phyloP scores from a whole-genome alignment of 2,888 invertebrate species.

The Lamellibrachia satsuma region DNA sequence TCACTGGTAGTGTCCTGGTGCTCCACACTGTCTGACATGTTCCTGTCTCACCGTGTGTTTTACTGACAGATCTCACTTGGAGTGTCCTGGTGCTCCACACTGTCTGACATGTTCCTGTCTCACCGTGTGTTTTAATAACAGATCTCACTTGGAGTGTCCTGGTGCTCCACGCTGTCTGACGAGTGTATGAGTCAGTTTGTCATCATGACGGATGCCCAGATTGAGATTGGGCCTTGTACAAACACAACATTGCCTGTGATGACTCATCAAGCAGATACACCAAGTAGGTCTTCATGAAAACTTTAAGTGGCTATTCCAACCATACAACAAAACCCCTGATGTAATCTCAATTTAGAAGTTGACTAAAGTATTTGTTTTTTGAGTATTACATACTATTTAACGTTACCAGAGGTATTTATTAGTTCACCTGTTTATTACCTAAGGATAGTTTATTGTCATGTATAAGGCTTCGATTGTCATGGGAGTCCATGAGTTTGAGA shows the following conservation, averaged over 20 bases:
- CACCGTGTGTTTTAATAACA: background rate
- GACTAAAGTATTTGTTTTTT: background rate
- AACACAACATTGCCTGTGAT: background rate
- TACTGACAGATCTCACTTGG: too few species aligned
- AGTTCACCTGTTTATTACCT: too few species aligned
- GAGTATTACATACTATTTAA: too few species aligned
- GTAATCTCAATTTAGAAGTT: background rate
- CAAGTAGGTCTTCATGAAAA: background rate
- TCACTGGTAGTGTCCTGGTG: too few species aligned
- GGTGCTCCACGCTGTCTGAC: background rate
- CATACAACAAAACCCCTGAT: background rate
- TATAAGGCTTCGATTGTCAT: too few species aligned
- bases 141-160: background rate
- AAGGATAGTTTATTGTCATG: too few species aligned
- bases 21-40: too few species aligned
- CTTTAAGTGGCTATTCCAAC: background rate
- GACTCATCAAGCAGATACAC: background rate
- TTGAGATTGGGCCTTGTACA: background rate
- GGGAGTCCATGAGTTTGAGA: too few species aligned
- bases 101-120: background rate
- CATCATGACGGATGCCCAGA: background rate
- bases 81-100: too few species aligned
- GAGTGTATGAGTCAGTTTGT: background rate
- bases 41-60: too few species aligned
- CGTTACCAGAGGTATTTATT: too few species aligned